Base-by-base conservation (phyloP, 2,113 vertebrate species). In the Oncorhynchus nerka region DNA sequence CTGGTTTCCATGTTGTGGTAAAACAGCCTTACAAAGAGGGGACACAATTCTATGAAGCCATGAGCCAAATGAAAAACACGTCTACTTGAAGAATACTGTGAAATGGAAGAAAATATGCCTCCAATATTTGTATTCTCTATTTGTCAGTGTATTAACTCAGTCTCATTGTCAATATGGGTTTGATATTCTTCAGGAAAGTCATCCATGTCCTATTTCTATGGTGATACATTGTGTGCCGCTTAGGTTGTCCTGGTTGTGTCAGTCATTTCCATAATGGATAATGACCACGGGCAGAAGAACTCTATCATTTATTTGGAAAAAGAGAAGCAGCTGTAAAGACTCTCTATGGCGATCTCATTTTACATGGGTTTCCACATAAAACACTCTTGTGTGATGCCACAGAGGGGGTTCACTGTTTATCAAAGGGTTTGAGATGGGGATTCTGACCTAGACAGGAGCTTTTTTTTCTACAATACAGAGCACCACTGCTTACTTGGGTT, bases 261-360 rank as follows among this genome's bases (percentile, higher is more conserved):
- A 9, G 32, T 66, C 71, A 66, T n/a, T 30, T 81, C 24, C 20
- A 67, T 73, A 48, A 59, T 45, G 73, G 73, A 82, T 78, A 78
- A 83, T 79, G 57, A 55, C 73, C 59, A 15, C 5, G 62, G 73
- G 45, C 76, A 75, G 61, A 84, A 77, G 61, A 77, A 66, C 69
- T 79, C 22, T 22, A 30, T 68, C 30, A 59, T 87, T 81, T 85
- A 85, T 89, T 84, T 87, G 78, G 80, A 86, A 86, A 85, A 83
- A 79, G 82, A 83, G 57, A 70, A 76, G 78, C 22, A 67, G 68
- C 74, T 79, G 76, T 83, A 72, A 78, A 70, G 45, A 15, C 45
- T 39, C 16, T 68, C 22, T 39, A 39, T 75, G 73, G 74, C 68
- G 45, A 39, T 79, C 73, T 86, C 71, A 62, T 79, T 75, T 84